Evolutionary conservation across 2,888 invertebrate species (phyloP).

Genomic region (Drosophila percnosoma): DNA sequence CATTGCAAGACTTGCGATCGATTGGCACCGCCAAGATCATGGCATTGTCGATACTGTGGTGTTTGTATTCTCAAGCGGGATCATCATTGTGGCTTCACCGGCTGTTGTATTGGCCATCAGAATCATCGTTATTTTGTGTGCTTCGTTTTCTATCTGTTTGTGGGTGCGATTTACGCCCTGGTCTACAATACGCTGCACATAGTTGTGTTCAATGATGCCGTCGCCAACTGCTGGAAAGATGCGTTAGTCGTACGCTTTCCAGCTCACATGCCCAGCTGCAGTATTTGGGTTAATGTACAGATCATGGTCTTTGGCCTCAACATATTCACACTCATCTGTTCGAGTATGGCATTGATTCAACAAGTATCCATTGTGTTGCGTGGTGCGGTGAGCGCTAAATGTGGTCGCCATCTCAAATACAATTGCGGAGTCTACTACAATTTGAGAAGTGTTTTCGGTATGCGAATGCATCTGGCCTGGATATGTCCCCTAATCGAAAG

Average conservation of each 20-base stretch:
- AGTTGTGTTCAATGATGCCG: conserved; percentile 84
- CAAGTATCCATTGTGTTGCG: conserved; percentile 89
- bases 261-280: background rate
- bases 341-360: conserved; percentile 86
- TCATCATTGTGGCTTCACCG: conserved; percentile 95
- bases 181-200: conserved; percentile 89
- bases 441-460: conserved; percentile 90
- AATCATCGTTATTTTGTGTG: conserved; percentile 94
- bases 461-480: conserved; percentile 92
- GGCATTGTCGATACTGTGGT: conserved; percentile 94
- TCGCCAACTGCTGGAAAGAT: conserved; percentile 27
- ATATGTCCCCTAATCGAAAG: conserved; percentile 90
- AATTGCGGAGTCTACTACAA: conserved; percentile 90
- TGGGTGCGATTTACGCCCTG: conserved; percentile 89
- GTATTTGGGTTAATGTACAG: background rate
- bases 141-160: conserved; percentile 90
- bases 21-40: conserved; percentile 92
- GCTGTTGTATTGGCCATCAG: conserved; percentile 93
- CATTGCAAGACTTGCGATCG: conserved; percentile 88
- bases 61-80: conserved; percentile 93
- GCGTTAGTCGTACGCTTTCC: background rate
- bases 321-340: conserved; percentile 62
- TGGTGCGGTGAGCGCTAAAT: conserved; percentile 88
- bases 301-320: background rate
- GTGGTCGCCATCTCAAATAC: conserved; percentile 86